Evolutionary conservation across 2,888 invertebrate genomes (phyloP).

Genomic region (Parasteatoda lunata): DNA sequence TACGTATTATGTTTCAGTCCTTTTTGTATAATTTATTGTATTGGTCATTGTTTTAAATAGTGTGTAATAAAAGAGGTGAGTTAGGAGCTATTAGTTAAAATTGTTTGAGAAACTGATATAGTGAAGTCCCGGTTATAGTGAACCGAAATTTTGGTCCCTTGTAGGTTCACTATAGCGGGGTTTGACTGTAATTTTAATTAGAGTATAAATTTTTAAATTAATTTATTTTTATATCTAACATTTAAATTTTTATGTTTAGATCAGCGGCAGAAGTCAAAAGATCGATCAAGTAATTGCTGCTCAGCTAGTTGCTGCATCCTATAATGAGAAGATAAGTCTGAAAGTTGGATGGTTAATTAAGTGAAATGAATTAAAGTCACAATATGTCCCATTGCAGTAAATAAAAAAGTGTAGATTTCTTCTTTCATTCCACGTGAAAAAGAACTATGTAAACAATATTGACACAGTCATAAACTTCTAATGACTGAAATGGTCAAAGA

Average conservation of each 20-base stretch:
- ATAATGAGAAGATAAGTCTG: conserved; percentile 33
- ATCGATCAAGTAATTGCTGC: conserved; percentile 69
- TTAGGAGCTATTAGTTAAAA: too few species aligned
- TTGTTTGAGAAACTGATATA: too few species aligned
- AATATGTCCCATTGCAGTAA: conserved; percentile 3
- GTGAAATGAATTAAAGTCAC: background rate
- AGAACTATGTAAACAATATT: conserved; percentile 5
- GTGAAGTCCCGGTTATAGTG: too few species aligned
- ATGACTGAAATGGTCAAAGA: conserved; percentile 10
- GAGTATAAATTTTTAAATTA: too few species aligned
- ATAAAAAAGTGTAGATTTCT: conserved; percentile 21
- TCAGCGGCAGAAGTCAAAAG: conserved; percentile 70
- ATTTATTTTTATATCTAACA: too few species aligned
- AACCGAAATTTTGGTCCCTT: too few species aligned
- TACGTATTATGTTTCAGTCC: too few species aligned
- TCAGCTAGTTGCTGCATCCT: conserved; percentile 61
- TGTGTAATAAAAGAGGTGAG: too few species aligned
- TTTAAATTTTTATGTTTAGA: conserved; percentile 37
- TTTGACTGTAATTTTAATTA: too few species aligned
- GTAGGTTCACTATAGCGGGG: too few species aligned
- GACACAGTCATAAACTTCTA: conserved; percentile 18
- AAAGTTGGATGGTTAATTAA: conserved; percentile 7
- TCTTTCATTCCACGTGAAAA: conserved; percentile 48
- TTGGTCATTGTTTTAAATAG: too few species aligned
- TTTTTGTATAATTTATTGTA: too few species aligned